phyloP scores from a whole-genome alignment of 2,888 invertebrate species.

The Hyppa rectilinea region DNA sequence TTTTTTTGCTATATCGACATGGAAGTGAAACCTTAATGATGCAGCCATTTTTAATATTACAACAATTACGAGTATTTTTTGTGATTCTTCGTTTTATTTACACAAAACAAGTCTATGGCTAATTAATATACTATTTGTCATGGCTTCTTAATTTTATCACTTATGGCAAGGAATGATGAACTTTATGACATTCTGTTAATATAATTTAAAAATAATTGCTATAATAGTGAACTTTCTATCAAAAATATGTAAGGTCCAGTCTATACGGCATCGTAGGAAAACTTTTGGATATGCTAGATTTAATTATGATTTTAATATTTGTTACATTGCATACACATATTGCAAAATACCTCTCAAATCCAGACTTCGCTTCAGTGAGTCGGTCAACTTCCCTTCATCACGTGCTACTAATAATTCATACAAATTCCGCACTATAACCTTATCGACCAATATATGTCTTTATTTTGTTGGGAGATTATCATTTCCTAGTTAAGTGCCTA shows the following conservation, averaged over 20 bases:
- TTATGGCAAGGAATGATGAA: slow-evolving; percentile 71
- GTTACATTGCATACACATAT: slow-evolving; percentile 7
- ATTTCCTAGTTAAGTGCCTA: slow-evolving; percentile 4
- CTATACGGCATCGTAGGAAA: slow-evolving; percentile 31
- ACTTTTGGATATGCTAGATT: slow-evolving; percentile 30
- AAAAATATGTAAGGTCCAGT: slow-evolving; percentile 51
- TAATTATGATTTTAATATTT: slow-evolving; percentile 4
- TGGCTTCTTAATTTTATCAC: slow-evolving; percentile 57
- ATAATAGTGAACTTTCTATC: slow-evolving; percentile 43
- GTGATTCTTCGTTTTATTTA: slow-evolving; percentile 34
- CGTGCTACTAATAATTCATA: slow-evolving; percentile 6
- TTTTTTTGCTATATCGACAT: slow-evolving; percentile 22
- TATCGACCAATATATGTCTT: not conserved
- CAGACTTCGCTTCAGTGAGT: slow-evolving; percentile 1
- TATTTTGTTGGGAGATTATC: slow-evolving; percentile 1
- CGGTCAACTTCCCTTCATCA: not conserved
- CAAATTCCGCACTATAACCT: not conserved
- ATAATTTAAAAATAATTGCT: slow-evolving; percentile 24
- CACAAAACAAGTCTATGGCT: slow-evolving; percentile 45
- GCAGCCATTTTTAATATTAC: slow-evolving; percentile 12
- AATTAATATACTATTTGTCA: slow-evolving; percentile 52
- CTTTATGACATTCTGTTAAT: slow-evolving; percentile 40
- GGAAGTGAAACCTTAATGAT: slow-evolving; percentile 29
- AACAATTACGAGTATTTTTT: slow-evolving; percentile 28
- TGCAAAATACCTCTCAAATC: not conserved